Conservation (phyloP, 2,888 invertebrate genomes). For the Spicauda simplicius region DNA sequence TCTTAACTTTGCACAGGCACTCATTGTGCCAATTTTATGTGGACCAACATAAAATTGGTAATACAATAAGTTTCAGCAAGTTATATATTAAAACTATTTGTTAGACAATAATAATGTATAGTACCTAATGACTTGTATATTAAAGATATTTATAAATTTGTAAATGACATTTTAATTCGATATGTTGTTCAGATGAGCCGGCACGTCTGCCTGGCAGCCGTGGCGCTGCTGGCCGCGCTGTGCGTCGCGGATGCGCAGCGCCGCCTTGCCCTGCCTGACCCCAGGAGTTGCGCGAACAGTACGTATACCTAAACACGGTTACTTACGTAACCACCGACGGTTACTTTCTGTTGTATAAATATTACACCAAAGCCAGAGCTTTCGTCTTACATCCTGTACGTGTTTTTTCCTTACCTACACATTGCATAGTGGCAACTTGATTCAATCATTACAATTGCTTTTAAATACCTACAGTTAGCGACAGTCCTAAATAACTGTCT, state of each 20-base stretch:
- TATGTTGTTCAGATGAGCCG: slow-evolving; percentile 71
- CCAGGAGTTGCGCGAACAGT: slow-evolving; percentile 95
- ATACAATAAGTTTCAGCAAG: too few relatives aligned
- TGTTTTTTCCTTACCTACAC: too few relatives aligned
- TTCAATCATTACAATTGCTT: too few relatives aligned
- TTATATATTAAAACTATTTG: too few relatives aligned
- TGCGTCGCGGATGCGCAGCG: slow-evolving; percentile 91
- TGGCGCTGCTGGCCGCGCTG: slow-evolving; percentile 83
- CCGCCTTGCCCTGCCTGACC: slow-evolving; percentile 94
- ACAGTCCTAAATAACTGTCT: background rate
- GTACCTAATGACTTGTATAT: too few relatives aligned
- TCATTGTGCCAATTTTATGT: too few relatives aligned
- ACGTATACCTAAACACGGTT: slow-evolving; percentile 72
- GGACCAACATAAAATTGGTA: too few relatives aligned
- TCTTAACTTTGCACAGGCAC: too few relatives aligned
- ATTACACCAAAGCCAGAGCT: slow-evolving; percentile 19
- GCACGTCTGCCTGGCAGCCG: slow-evolving; percentile 68
- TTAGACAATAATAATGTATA: too few relatives aligned
- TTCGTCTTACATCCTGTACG: slow-evolving; percentile 2
- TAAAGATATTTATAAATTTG: background rate
- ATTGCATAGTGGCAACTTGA: too few relatives aligned
- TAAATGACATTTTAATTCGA: background rate
- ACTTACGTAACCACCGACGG: slow-evolving; percentile 21
- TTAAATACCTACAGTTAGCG: too few relatives aligned
- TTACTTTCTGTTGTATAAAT: slow-evolving; percentile 34